Evolutionary conservation across 2,797 vertebrate species (phyloP).

Genomic region (Alfaro cultratus): DNA sequence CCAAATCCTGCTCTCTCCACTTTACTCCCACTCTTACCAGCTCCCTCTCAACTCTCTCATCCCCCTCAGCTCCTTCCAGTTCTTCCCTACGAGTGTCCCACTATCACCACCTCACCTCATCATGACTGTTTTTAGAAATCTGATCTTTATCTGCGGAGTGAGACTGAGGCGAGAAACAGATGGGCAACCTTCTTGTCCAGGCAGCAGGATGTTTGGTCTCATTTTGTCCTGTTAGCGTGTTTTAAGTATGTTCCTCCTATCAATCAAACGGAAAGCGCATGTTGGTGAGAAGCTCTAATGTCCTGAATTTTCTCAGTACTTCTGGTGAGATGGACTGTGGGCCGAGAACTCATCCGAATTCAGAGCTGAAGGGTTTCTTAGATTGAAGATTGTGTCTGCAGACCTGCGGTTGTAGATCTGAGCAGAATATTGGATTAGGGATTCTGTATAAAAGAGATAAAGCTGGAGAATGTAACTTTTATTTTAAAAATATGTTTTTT

Average conservation of each 20-base stretch:
- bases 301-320: conserved; percentile 36
- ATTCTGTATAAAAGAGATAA: conserved; percentile 1
- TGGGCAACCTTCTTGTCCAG: conserved; percentile 54
- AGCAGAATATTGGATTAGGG: conserved; percentile 10
- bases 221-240: conserved; percentile 26
- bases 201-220: conserved; percentile 35
- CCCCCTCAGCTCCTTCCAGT: conserved; percentile 33
- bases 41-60: conserved; percentile 36
- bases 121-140: conserved; percentile 60
- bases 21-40: conserved; percentile 60
- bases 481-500: no score
- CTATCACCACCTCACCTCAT: conserved; percentile 52
- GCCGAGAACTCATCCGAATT: conserved; percentile 31
- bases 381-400: conserved; percentile 49
- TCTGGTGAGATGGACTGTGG: conserved; percentile 29
- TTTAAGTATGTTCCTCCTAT: conserved; percentile 46
- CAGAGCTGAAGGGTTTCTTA: conserved; percentile 11
- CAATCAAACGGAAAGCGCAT: conserved; percentile 70
- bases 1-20: conserved; percentile 58
- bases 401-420: conserved; percentile 25
- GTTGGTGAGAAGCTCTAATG: conserved; percentile 42
- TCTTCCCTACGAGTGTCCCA: conserved; percentile 33
- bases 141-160: conserved; percentile 44
- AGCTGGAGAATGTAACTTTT: no score
- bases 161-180: conserved; percentile 64